phyloP scores from a whole-genome alignment of 2,113 vertebrate genomes.

The Alaudala cheleensis region DNA sequence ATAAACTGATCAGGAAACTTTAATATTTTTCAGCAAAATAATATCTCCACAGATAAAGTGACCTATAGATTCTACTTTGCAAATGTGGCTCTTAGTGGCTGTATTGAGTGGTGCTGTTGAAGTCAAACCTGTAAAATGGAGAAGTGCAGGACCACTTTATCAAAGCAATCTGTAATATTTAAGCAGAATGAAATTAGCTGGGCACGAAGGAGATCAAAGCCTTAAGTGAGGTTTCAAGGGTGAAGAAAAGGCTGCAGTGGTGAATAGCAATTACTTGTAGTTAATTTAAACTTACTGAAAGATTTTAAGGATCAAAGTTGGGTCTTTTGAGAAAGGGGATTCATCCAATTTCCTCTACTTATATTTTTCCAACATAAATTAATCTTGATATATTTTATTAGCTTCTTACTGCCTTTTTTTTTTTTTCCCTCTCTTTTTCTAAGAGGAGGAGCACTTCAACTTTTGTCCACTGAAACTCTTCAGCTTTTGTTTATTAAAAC shows the following conservation, averaged over 20 bases:
- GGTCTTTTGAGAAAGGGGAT: slow-evolving; percentile 22
- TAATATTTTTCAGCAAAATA: neutral
- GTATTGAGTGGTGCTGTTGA: neutral
- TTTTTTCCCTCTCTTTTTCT: neutral
- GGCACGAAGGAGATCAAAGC: slow-evolving; percentile 48
- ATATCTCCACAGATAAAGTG: neutral
- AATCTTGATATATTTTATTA: slow-evolving; percentile 15
- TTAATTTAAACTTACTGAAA: slow-evolving; percentile 52
- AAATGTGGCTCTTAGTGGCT: neutral
- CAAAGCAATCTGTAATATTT: slow-evolving; percentile 35
- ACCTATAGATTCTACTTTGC: neutral
- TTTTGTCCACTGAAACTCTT: neutral
- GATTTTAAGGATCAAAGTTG: slow-evolving; percentile 51
- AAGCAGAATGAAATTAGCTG: slow-evolving; percentile 31
- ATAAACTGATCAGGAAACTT: slow-evolving; percentile 11
- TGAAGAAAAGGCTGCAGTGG: slow-evolving; percentile 32
- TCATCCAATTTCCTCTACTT: slow-evolving; percentile 41
- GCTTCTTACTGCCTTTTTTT: neutral
- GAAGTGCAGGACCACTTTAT: neutral
- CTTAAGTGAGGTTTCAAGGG: neutral
- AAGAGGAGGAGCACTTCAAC: neutral
- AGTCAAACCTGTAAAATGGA: neutral
- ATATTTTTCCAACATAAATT: slow-evolving; percentile 27
- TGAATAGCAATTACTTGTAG: slow-evolving; percentile 29
- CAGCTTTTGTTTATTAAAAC: neutral